Base-by-base conservation (phyloP, 1,140 invertebrate genomes). In the Trissolcus basalis region DNA sequence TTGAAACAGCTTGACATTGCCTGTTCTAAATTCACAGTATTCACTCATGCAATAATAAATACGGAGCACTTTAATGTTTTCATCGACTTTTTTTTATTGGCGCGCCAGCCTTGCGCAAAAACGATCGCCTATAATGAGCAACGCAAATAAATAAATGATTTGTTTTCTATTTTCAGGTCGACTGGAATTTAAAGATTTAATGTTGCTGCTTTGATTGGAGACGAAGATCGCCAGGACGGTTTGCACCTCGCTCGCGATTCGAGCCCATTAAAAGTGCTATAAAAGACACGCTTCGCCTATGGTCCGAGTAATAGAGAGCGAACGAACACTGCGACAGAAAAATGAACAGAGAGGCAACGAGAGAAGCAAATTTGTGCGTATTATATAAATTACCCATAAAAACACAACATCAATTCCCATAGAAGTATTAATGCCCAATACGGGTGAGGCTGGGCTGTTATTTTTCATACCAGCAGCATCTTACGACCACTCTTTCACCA, bases 371-470 rank as follows among this genome's bases (percentile, higher is more conserved):
- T 87, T 88, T 88, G 87, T 88, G 85, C 85, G 85, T 85, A 86
- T 88, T 88, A 87, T 86, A 88, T 87, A 87, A 88, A 87, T 87
- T 87, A 87, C 82, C 82, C 85, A 88, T 88, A 87, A 88, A 87
- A 79, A 79, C 69, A 71, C 73, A 85, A 84, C 85, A 87, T 87
- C 85, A 85, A 87, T 87, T 82, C 82, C 80, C 64, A 81, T 77
- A 70, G 81, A 82, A 82, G 79, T 85, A 87, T 88, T 87, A 88
- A 86, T 86, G 85, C 81, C 81, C 84, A 83, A 87, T 88, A 87
- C 81, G 76, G 79, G 56, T 48, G 67, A 69, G 64, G 72, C 60
- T 74, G 65, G 83, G 82, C 83, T 86, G 82, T 88, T 88, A 88
- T 88, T 88, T 88, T 86, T 87, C 85, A 86, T 87, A 87, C 81